These are phyloP conservation scores for Cryptotermes secundus DNA, from an alignment of 1,140 invertebrate genomes.

Conservation along the genomic window DNA sequence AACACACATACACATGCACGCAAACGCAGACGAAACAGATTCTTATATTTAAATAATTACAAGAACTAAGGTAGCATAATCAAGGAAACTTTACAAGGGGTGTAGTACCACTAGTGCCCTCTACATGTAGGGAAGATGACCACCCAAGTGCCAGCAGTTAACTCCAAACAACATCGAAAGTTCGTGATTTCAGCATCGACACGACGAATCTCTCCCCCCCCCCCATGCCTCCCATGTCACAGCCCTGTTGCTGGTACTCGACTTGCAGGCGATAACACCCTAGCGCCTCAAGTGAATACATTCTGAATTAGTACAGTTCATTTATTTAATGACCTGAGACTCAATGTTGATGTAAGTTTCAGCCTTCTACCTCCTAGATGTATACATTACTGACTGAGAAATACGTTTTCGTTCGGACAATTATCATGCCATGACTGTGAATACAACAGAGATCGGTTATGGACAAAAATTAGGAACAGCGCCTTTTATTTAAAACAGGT, in stretches of 20 bases:
- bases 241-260: neutral
- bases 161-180: neutral
- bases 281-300: neutral
- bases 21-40: neutral
- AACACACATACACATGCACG: neutral
- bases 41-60: neutral
- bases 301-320: neutral
- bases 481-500: too few species aligned
- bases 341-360: neutral
- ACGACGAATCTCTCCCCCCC: neutral
- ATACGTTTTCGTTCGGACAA: too few species aligned
- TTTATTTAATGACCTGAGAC: neutral
- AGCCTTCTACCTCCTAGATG: too few species aligned
- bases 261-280: neutral
- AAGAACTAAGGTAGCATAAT: neutral
- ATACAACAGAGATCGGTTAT: too few species aligned
- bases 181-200: neutral
- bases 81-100: neutral
- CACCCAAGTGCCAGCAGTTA: constrained; percentile 2
- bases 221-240: neutral
- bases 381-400: too few species aligned
- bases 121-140: neutral
- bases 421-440: too few species aligned
- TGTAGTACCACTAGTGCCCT: neutral
- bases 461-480: too few species aligned